Evolutionary conservation across 2,113 vertebrate species (phyloP).

Genomic region (Cephalopterus ornatus): DNA sequence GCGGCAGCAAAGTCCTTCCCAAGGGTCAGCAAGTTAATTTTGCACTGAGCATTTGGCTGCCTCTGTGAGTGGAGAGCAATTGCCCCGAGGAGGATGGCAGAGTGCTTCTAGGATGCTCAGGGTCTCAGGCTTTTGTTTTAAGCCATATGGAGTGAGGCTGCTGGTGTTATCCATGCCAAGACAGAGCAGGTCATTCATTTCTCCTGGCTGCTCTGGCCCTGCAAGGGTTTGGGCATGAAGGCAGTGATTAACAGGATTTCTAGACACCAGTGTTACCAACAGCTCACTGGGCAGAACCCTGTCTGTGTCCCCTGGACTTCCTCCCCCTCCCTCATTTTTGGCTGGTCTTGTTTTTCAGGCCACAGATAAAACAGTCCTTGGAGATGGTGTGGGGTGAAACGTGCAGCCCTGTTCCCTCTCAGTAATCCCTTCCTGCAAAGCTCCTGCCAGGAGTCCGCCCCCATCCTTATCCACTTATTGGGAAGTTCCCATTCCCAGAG

Average conservation of each 20-base stretch:
- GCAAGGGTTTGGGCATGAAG: not conserved
- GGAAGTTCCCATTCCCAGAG: not conserved
- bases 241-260: not conserved
- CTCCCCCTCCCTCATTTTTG: not conserved
- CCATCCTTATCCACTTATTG: not conserved
- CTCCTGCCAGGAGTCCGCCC: not conserved
- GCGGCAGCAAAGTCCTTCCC: not conserved
- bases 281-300: not conserved
- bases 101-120: not conserved
- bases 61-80: not conserved
- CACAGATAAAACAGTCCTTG: not conserved
- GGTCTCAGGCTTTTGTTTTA: not conserved
- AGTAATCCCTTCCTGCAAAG: not conserved
- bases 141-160: not conserved
- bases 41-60: not conserved
- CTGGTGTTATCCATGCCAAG: rapidly evolving
- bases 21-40: not conserved
- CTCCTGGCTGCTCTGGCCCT: not conserved
- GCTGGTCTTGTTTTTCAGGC: not conserved
- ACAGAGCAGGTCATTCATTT: not conserved
- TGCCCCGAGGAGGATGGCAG: not conserved
- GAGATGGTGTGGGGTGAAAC: not conserved
- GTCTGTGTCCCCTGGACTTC: not conserved
- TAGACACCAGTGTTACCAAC: rapidly evolving
- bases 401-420: not conserved